Conservation (phyloP, 2,113 vertebrate species). For the Chlamydotis undulata region DNA sequence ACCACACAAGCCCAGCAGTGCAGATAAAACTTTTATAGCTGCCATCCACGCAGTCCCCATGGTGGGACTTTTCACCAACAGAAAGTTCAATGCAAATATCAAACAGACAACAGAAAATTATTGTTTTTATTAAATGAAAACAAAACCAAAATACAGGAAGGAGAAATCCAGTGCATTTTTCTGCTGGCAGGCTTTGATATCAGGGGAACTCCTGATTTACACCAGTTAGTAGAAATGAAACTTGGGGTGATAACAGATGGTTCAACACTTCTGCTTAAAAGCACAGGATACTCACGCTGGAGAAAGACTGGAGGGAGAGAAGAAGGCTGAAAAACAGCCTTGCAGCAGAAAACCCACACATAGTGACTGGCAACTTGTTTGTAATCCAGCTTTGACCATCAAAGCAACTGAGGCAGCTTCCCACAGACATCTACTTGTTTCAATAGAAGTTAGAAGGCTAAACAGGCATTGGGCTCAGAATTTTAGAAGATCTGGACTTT, state of each 20-base stretch:
- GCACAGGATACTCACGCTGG: neutral
- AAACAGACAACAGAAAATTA: neutral
- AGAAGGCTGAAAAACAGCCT: neutral
- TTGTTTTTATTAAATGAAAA: neutral
- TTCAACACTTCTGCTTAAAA: neutral
- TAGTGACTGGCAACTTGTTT: neutral
- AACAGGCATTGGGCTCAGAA: neutral
- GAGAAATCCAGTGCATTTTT: neutral
- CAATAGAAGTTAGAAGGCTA: neutral
- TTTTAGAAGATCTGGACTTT: neutral
- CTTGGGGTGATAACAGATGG: neutral
- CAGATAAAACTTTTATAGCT: neutral
- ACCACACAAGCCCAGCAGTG: neutral
- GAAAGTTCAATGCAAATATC: neutral
- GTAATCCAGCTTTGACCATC: neutral
- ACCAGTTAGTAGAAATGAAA: neutral
- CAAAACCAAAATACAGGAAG: neutral
- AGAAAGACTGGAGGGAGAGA: neutral
- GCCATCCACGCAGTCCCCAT: neutral
- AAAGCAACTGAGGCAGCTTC: neutral
- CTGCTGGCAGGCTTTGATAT: neutral
- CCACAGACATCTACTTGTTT: neutral
- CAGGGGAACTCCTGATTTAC: neutral
- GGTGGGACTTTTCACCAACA: neutral
- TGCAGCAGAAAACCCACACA: neutral